phyloP scores from a whole-genome alignment of 2,797 vertebrate genomes.

The Parauchenoglanis ngamensis region DNA sequence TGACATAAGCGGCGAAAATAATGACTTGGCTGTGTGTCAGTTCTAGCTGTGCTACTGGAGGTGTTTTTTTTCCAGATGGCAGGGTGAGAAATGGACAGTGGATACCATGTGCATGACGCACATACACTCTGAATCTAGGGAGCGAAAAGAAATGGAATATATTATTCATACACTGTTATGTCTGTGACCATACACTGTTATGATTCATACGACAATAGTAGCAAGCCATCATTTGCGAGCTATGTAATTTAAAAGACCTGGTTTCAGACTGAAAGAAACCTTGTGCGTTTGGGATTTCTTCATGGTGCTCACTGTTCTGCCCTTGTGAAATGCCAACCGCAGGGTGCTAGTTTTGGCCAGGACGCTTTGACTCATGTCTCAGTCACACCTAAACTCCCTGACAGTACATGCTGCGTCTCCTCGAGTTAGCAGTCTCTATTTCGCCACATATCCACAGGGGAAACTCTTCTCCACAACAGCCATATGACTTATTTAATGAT shows the following conservation, averaged over 20 bases:
- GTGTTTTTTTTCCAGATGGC: constrained; percentile 39
- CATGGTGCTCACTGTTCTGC: constrained; percentile 7
- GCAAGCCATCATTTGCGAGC: not conserved
- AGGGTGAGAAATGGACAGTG: constrained; percentile 41
- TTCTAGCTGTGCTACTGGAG: constrained; percentile 41
- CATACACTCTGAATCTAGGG: not conserved
- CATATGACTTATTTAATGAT: constrained; percentile 51
- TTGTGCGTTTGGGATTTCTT: not conserved
- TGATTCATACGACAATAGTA: not conserved
- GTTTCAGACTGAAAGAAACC: not conserved
- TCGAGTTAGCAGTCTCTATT: constrained; percentile 19
- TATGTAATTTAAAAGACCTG: constrained; percentile 4
- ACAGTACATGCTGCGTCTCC: constrained; percentile 7
- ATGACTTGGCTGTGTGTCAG: constrained; percentile 37
- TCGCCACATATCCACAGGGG: constrained; percentile 29
- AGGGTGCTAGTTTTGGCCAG: constrained; percentile 30
- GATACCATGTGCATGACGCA: constrained; percentile 23
- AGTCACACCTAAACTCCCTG: constrained; percentile 44
- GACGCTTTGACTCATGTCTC: constrained; percentile 43
- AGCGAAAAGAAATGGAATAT: constrained; percentile 1
- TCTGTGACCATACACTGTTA: not conserved
- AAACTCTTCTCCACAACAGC: constrained; percentile 22
- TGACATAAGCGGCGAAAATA: constrained; percentile 34
- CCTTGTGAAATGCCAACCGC: constrained; percentile 29
- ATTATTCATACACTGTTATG: not conserved